Evolutionary conservation across 1,140 invertebrate species (phyloP).

Genomic region (Diorhabda elongata): DNA sequence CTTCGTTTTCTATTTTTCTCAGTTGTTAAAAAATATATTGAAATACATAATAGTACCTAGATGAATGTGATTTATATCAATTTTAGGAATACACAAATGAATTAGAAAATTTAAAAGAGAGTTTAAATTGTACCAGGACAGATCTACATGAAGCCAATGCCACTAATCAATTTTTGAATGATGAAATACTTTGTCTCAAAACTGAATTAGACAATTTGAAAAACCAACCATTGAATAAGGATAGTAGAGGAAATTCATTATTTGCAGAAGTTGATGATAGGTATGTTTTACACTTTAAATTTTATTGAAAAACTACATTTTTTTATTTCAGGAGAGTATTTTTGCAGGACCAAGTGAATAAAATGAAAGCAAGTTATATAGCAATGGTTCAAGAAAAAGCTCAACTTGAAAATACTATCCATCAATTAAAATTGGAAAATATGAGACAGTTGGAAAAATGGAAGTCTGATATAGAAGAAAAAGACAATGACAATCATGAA

Average conservation of each 20-base stretch:
- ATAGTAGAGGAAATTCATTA: constrained; percentile 38
- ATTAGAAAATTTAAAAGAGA: constrained; percentile 25
- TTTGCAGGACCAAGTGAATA: constrained; percentile 25
- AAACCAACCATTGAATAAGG: constrained; percentile 30
- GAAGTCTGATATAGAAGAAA: constrained; percentile 10
- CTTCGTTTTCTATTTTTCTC: too few species aligned
- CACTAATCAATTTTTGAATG: constrained; percentile 30
- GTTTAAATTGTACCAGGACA: constrained; percentile 24
- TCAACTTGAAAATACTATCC: background rate
- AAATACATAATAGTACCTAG: too few species aligned
- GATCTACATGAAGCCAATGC: constrained; percentile 29
- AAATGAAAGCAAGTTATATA: constrained; percentile 13
- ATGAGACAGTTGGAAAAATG: background rate
- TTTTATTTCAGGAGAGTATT: constrained; percentile 24
- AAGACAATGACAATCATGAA: constrained; percentile 5
- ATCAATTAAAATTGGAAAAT: constrained; percentile 5
- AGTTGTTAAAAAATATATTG: too few species aligned
- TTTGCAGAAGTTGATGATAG: constrained; percentile 41
- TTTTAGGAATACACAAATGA: constrained; percentile 21
- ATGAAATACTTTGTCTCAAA: constrained; percentile 29
- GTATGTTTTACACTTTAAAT: constrained; percentile 18
- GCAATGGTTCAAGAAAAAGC: constrained; percentile 8
- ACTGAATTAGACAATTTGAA: constrained; percentile 32
- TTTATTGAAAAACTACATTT: background rate
- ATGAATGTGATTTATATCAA: too few species aligned